A percentile compares a stretch with the other conserved stretches of the same genome.
Conservation (phyloP, 2,797 vertebrate genomes). For the Cryptoblepharus egeriae region DNA sequence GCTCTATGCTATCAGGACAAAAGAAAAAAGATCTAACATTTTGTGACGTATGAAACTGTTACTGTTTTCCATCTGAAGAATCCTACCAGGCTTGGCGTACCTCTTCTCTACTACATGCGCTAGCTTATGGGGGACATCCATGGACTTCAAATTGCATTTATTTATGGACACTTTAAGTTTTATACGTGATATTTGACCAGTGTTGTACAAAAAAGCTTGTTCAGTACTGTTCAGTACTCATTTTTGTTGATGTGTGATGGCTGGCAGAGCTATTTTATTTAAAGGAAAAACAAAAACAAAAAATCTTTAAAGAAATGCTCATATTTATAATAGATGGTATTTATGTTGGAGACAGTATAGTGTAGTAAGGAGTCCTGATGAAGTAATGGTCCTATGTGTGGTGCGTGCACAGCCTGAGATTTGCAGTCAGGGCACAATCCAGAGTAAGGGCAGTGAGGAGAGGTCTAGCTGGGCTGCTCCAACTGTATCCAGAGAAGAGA, state of each 20-base stretch:
- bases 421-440: too few species aligned
- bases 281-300: too few species aligned
- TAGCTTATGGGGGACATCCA: background rate
- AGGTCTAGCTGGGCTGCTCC: too few species aligned
- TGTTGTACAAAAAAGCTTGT: too few species aligned
- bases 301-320: background rate
- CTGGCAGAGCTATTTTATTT: too few species aligned
- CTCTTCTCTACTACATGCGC: too few species aligned
- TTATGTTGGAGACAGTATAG: background rate
- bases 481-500: too few species aligned
- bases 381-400: background rate
- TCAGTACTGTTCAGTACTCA: background rate
- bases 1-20: background rate
- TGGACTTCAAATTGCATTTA: background rate
- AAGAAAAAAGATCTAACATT: constrained; percentile 11
- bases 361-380: background rate
- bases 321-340: background rate
- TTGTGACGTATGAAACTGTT: background rate
- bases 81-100: background rate
- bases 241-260: background rate
- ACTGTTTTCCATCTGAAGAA: background rate
- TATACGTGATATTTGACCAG: background rate
- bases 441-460: too few species aligned
- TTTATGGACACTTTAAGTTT: background rate
- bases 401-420: background rate